Evolutionary conservation across 2,888 invertebrate species (phyloP).

Genomic region (Allolobophora icterica): DNA sequence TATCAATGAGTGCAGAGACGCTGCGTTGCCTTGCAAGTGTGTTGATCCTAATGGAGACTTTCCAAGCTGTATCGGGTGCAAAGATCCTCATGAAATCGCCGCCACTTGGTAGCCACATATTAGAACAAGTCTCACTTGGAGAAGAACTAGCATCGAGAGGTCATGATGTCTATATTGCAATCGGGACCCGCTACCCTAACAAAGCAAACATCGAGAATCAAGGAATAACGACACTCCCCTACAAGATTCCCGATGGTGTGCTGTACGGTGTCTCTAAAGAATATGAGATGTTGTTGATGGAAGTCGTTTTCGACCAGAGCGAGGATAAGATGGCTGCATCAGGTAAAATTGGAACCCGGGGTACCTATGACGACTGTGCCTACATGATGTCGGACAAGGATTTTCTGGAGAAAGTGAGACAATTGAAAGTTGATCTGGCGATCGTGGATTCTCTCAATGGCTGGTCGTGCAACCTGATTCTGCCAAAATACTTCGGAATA

Average conservation of each 20-base stretch:
- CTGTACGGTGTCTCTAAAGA: not conserved
- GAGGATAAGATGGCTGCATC: not conserved
- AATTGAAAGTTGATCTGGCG: slow-evolving; percentile 17
- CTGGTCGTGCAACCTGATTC: not conserved
- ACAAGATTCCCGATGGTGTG: not conserved
- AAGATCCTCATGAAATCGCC: slow-evolving; percentile 34
- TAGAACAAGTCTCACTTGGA: slow-evolving; percentile 32
- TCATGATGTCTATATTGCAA: slow-evolving; percentile 34
- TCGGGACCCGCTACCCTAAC: not conserved
- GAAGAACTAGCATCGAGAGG: slow-evolving; percentile 33
- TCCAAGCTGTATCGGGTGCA: not conserved
- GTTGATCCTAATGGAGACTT: not conserved
- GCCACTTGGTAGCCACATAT: slow-evolving; percentile 29
- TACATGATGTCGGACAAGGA: slow-evolving; percentile 23
- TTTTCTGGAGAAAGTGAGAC: slow-evolving; percentile 24
- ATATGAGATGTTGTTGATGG: not conserved
- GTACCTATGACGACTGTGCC: not conserved
- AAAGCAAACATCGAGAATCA: not conserved
- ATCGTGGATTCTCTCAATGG: slow-evolving; percentile 18
- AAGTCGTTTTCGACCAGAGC: not conserved
- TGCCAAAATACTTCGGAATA: slow-evolving; percentile 32
- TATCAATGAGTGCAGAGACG: not conserved
- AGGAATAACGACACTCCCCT: not conserved
- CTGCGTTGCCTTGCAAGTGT: not conserved
- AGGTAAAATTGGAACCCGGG: not conserved